Percentiles rank a stretch among this genome's conserved stretches.
These are phyloP conservation scores for Hirtodrosophila trivittata DNA, from an alignment of 2,888 invertebrate species.

Conservation along the genomic window DNA sequence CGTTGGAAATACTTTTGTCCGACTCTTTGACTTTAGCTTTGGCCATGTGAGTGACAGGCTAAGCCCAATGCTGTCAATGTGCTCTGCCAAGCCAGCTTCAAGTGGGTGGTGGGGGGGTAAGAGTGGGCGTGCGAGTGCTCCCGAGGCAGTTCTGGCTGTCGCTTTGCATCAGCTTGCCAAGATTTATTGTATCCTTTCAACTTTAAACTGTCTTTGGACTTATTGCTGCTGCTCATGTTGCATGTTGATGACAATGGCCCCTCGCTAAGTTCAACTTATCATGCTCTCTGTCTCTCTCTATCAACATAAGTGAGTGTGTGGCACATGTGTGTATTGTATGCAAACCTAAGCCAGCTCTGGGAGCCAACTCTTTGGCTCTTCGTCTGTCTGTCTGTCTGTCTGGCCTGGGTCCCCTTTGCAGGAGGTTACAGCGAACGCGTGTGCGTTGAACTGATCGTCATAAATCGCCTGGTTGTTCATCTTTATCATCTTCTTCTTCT, in stretches of 20 bases:
- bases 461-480: slow-evolving; percentile 58
- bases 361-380: slow-evolving; percentile 37
- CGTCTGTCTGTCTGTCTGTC: slow-evolving; percentile 19
- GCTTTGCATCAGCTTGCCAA: slow-evolving; percentile 61
- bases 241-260: slow-evolving; percentile 34
- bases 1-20: slow-evolving; percentile 2
- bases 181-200: slow-evolving; percentile 82
- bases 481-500: background rate
- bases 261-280: slow-evolving; percentile 59
- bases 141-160: slow-evolving; percentile 35
- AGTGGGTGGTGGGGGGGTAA: background rate
- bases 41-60: slow-evolving; percentile 38
- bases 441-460: slow-evolving; percentile 71
- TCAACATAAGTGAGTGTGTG: slow-evolving; percentile 1
- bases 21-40: slow-evolving; percentile 21
- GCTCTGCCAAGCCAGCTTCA: slow-evolving; percentile 26
- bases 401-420: slow-evolving; percentile 51
- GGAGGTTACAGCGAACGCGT: slow-evolving; percentile 62
- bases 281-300: slow-evolving; percentile 10
- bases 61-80: slow-evolving; percentile 51
- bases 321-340: slow-evolving; percentile 27
- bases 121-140: slow-evolving; percentile 17
- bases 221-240: slow-evolving; percentile 30
- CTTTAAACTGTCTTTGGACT: slow-evolving; percentile 68
- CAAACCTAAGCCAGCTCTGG: slow-evolving; percentile 35